phyloP scores from a whole-genome alignment of 1,140 invertebrate species.

The Pogonomyrmex barbatus region DNA sequence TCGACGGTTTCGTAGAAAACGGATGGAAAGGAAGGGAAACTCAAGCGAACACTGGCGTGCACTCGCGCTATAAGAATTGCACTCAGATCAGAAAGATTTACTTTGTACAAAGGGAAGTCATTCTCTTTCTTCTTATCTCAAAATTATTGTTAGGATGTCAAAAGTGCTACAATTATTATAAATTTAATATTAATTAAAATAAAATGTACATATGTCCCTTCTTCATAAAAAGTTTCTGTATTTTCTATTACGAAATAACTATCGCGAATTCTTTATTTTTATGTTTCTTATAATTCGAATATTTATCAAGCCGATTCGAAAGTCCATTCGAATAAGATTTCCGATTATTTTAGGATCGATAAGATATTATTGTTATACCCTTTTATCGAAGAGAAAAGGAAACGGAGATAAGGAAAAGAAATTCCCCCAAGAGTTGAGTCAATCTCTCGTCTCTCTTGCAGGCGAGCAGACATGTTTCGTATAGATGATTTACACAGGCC shows the following conservation, averaged over 20 bases:
- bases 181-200: neutral
- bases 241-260: neutral
- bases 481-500: conserved; percentile 48
- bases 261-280: neutral
- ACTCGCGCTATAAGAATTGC: neutral
- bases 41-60: conserved; percentile 5
- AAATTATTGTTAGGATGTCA: neutral
- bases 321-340: no score
- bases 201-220: neutral
- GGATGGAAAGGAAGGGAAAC: neutral
- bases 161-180: neutral
- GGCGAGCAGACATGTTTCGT: conserved; percentile 17
- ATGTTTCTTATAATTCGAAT: no score
- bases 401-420: conserved; percentile 19
- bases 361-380: no score
- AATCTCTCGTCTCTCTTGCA: neutral
- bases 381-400: conserved; percentile 9
- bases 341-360: no score
- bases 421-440: conserved; percentile 69
- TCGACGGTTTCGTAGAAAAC: conserved; percentile 38
- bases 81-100: conserved; percentile 25
- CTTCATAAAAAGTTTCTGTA: neutral
- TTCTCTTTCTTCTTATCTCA: neutral
- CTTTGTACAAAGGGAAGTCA: neutral
- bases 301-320: no score